These are phyloP conservation scores for Pseudopipra pipra DNA, from an alignment of 2,113 vertebrate genomes.

Conservation along the genomic window DNA sequence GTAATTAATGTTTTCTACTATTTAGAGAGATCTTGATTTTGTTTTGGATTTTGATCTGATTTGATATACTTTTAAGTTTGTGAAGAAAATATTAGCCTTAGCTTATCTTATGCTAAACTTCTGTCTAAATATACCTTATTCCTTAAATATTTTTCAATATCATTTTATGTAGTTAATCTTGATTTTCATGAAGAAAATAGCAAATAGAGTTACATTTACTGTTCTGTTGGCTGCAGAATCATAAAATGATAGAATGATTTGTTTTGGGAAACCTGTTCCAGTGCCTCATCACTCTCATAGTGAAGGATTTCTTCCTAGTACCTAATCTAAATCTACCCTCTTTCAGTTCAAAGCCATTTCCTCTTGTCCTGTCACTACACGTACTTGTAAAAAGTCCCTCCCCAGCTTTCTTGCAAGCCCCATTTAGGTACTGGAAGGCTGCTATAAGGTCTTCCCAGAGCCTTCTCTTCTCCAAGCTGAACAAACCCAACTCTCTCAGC, in stretches of 20 bases:
- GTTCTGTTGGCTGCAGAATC: background rate
- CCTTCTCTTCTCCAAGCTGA: background rate
- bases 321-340: fast-evolving
- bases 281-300: background rate
- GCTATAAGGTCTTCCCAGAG: background rate
- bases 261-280: background rate
- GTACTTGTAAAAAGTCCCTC: background rate
- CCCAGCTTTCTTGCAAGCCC: background rate
- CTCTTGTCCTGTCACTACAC: background rate
- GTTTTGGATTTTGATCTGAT: background rate
- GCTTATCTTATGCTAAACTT: background rate
- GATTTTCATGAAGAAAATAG: background rate
- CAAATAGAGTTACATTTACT: background rate
- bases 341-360: background rate
- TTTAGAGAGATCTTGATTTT: background rate
- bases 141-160: background rate
- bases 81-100: background rate
- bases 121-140: background rate
- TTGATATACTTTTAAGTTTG: background rate
- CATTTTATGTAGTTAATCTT: background rate
- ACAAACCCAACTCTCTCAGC: background rate
- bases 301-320: background rate
- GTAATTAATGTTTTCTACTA: background rate
- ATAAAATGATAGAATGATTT: background rate
- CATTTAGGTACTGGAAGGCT: background rate